These are phyloP conservation scores for Amphiprion percula DNA, from an alignment of 2,113 vertebrate genomes.

Conservation along the genomic window DNA sequence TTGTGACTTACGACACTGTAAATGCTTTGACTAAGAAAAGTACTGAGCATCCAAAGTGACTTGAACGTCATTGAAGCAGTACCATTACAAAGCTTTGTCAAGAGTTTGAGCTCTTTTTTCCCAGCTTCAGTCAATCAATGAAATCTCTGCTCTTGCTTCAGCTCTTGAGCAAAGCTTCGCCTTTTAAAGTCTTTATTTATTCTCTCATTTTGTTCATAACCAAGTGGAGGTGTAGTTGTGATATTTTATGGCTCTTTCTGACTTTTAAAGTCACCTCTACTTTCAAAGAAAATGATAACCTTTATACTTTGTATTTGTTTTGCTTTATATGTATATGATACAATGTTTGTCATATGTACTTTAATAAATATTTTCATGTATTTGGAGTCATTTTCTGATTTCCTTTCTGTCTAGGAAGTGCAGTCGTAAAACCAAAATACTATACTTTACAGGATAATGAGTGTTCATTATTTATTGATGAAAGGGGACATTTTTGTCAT, in stretches of 20 bases:
- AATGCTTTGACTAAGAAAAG: constrained; percentile 45
- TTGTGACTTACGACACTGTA: constrained; percentile 49
- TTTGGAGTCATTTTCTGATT: constrained; percentile 39
- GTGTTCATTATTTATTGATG: too few species aligned
- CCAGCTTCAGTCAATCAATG: constrained; percentile 7
- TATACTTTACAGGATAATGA: too few species aligned
- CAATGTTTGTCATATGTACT: constrained; percentile 71
- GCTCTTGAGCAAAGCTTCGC: constrained; percentile 40
- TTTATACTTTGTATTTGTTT: constrained; percentile 76
- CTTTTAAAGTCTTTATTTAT: constrained; percentile 75
- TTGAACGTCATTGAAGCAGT: constrained; percentile 39
- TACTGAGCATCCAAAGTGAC: constrained; percentile 26
- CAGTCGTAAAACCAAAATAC: too few species aligned
- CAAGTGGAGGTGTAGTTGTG: constrained; percentile 61
- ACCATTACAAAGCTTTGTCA: constrained; percentile 12
- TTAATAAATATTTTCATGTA: constrained; percentile 83
- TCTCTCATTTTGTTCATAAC: constrained; percentile 71
- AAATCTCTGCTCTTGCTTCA: constrained; percentile 28
- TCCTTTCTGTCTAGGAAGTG: neutral
- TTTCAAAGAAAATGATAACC: constrained; percentile 67
- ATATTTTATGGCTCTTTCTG: constrained; percentile 60
- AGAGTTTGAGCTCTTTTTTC: constrained; percentile 35
- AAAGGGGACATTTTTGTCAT: too few species aligned
- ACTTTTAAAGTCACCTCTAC: constrained; percentile 68
- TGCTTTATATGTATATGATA: constrained; percentile 56